A percentile compares a stretch with the other conserved stretches of the same genome.
phyloP scores from a whole-genome alignment of 2,113 vertebrate species.

The Thinocorus orbignyianus region DNA sequence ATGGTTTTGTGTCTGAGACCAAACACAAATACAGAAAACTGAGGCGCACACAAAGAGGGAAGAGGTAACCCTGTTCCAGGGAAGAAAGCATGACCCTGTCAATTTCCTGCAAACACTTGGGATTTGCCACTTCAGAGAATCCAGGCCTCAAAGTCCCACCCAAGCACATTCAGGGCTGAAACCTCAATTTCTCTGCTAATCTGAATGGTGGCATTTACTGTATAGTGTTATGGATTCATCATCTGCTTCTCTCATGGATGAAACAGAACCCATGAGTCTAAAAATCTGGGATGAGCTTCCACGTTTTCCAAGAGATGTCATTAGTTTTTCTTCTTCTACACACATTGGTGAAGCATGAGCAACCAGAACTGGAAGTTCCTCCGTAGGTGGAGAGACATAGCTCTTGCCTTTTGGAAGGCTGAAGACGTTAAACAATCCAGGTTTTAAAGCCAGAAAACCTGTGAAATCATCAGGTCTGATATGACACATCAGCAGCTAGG shows the following conservation, averaged over 20 bases:
- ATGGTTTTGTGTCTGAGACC: not conserved
- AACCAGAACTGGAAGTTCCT: not conserved
- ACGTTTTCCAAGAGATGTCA: not conserved
- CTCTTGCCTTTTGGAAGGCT: not conserved
- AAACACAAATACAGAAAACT: not conserved
- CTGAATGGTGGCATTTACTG: not conserved
- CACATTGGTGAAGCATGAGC: rapidly evolving
- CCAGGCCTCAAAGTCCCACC: not conserved
- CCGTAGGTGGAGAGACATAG: not conserved
- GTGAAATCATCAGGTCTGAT: not conserved
- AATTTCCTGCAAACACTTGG: not conserved
- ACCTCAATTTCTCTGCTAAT: not conserved
- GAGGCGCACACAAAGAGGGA: rapidly evolving
- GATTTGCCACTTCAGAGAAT: not conserved
- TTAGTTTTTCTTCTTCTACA: not conserved
- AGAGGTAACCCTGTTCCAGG: not conserved
- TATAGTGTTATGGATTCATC: not conserved
- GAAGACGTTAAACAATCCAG: not conserved
- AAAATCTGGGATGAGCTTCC: not conserved
- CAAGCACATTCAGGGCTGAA: not conserved
- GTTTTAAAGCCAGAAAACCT: not conserved
- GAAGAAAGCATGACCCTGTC: not conserved
- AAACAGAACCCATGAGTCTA: not conserved
- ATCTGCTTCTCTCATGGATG: not conserved
- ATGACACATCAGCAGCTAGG: not conserved